Evolutionary conservation across 2,888 invertebrate genomes (phyloP), one percentile per base, ranked within the genome.

Genomic region (Rhingia rostrata): DNA sequence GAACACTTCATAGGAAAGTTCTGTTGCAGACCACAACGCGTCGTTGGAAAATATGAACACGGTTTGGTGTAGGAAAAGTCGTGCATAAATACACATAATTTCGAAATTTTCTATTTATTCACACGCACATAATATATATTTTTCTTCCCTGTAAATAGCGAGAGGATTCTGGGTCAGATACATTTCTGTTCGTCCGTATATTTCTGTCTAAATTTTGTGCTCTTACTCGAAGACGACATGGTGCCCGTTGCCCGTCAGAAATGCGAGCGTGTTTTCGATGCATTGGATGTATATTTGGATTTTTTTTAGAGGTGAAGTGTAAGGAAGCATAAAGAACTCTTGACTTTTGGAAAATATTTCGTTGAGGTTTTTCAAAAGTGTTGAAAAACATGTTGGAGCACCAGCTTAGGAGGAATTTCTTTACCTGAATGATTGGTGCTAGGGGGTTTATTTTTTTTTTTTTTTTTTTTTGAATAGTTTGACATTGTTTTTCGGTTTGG

Each of bases 91-190:
- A 43, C 35, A 45, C 37, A 47, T 12, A 51, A 61, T 53, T 72
- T 61, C 35, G 43, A 61, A 72, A 72, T 61, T 35, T 72, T 61
- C 35, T 61, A 43, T 61, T 72, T 72, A 61, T 60, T 61, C 61
- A 53, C 61, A 22, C 22, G 22, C 22, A 22, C 22, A 22, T 22
- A 22, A 22, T 1, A 22, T 22, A 2, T 22, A 22, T 22, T 61
- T 30, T 0, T 35, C 47, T 61, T 54, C 56, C 53, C 72, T 35
- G 61, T 43, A 58, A 58, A 56, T 12, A 41, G 22, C 7, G 51
- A n/a, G 32, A 53, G 12, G 51, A 72, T 72, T 72, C 72, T 72
- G 72, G 72, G 72, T 72, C 72, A 72, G 43, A 35, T 61, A 12
- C 33, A 35, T 43, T 67, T n/a, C 14, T 33, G 33, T 41, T 66